Evolutionary conservation across 2,797 vertebrate genomes (phyloP), one percentile per base, ranked within the genome.

Genomic region (Meriones psammophilus): DNA sequence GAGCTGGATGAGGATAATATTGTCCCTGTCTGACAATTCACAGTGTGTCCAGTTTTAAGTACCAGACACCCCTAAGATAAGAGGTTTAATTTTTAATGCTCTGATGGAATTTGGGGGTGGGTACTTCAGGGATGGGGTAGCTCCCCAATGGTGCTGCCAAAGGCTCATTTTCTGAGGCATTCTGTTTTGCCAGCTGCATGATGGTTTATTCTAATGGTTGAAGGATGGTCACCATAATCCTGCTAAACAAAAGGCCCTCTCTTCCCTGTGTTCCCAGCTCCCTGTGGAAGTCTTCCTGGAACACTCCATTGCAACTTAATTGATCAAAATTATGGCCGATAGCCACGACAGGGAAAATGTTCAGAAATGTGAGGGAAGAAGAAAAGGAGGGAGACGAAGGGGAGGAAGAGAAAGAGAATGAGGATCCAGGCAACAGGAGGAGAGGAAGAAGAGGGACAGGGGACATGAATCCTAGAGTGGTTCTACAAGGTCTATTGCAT

Each of bases 121-220:
- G 71, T n/a, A 64, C 18, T 56, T 89, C 69, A 89, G 88, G 69
- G 83, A 68, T 28, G 24, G 58, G 71, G 22, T 42, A 69, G 74
- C 73, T 80, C 22, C 56, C 39, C 56, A 81, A 4, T 15, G 56
- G 66, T 39, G 26, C 50, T 56, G 0, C 39, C 10, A 69, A 79
- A 80, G 54, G 54, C 58, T 60, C 30, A 39, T 22, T 71, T 73
- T 4, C 58, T 30, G 30, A 56, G 22, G 50, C 64, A 73, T 62
- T 89, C 26, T 79, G 26, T 17, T 89, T 89, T 93, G 42, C 56
- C 46, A 60, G 7, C 36, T 5, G 36, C 10, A 8, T 58, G 50
- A 39, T 62, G 9, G 24, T 78, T 94, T 91, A 73, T 86, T 62
- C n/a, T 74, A 60, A 74, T 62, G 85, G 46, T 74, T 73, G 42